These are phyloP conservation scores for Lasioglossum figueresi DNA, from an alignment of 2,888 invertebrate species.

Conservation along the genomic window DNA sequence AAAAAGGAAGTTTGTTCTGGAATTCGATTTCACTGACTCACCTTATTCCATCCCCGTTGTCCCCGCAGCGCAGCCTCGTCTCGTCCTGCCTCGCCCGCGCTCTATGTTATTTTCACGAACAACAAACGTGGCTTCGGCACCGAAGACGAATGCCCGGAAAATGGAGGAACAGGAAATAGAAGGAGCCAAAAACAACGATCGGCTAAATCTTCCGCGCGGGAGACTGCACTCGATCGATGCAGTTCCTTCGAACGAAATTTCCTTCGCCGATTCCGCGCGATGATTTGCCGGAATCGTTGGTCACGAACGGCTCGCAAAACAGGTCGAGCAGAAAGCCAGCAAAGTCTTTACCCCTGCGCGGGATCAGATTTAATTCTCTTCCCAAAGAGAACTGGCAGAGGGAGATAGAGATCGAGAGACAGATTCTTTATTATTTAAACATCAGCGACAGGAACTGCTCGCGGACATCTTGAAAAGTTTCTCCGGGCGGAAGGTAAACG, in stretches of 20 bases:
- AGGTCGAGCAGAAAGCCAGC: neutral
- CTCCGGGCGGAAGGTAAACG: neutral
- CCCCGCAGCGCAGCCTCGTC: neutral
- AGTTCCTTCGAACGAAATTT: slow-evolving; percentile 31
- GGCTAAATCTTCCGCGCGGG: slow-evolving; percentile 46
- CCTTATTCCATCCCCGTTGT: slow-evolving; percentile 27
- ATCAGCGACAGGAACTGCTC: neutral
- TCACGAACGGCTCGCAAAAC: neutral
- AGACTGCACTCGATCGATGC: slow-evolving; percentile 42
- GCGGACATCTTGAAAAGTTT: neutral
- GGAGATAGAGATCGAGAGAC: neutral
- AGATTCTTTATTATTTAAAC: slow-evolving; percentile 24
- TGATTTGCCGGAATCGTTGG: slow-evolving; percentile 11
- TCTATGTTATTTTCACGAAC: slow-evolving; percentile 55
- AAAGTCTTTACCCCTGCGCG: neutral
- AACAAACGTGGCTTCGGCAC: slow-evolving; percentile 53
- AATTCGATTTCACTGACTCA: slow-evolving; percentile 53
- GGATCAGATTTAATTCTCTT: neutral
- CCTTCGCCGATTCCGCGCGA: slow-evolving; percentile 24
- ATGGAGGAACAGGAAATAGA: slow-evolving; percentile 51
- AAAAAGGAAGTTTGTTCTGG: slow-evolving; percentile 49
- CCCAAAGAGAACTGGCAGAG: neutral
- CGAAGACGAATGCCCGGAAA: slow-evolving; percentile 56
- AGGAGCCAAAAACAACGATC: slow-evolving; percentile 52
- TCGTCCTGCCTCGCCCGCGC: neutral